phyloP scores from a whole-genome alignment of 2,113 vertebrate genomes.

The Lycaon pictus region DNA sequence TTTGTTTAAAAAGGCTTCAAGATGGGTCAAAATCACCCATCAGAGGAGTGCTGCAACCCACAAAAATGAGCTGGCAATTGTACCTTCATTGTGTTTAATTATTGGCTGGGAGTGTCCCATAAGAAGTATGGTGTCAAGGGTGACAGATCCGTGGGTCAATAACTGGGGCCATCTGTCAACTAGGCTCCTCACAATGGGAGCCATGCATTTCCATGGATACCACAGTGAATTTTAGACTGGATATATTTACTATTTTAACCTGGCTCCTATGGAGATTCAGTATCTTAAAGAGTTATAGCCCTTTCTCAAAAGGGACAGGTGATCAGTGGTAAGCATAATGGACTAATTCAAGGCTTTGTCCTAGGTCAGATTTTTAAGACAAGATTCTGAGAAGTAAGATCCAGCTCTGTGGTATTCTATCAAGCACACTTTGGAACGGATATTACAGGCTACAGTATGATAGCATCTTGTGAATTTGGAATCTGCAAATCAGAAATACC shows the following conservation, averaged over 20 bases:
- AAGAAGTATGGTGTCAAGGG: not conserved
- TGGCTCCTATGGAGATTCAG: not conserved
- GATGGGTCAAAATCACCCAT: not conserved
- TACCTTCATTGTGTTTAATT: fast-evolving
- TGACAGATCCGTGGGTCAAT: not conserved
- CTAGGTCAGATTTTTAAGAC: not conserved
- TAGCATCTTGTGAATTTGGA: conserved; percentile 43
- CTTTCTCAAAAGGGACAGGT: not conserved
- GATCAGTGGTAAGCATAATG: not conserved
- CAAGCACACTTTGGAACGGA: not conserved
- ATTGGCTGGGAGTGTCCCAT: not conserved
- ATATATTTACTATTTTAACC: not conserved
- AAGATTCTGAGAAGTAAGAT: conserved; percentile 4
- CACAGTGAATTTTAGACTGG: not conserved
- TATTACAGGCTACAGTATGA: not conserved
- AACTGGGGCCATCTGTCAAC: not conserved
- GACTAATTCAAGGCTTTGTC: not conserved
- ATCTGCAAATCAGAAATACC: conserved; percentile 50
- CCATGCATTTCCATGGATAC: not conserved
- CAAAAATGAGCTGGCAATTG: not conserved
- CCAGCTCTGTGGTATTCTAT: not conserved
- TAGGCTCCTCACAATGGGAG: not conserved
- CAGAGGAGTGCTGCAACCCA: too few relatives aligned
- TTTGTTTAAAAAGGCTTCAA: not conserved
- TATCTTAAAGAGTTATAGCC: not conserved